These are phyloP conservation scores for Neodiprion lecontei DNA, from an alignment of 1,140 invertebrate genomes.

Conservation along the genomic window DNA sequence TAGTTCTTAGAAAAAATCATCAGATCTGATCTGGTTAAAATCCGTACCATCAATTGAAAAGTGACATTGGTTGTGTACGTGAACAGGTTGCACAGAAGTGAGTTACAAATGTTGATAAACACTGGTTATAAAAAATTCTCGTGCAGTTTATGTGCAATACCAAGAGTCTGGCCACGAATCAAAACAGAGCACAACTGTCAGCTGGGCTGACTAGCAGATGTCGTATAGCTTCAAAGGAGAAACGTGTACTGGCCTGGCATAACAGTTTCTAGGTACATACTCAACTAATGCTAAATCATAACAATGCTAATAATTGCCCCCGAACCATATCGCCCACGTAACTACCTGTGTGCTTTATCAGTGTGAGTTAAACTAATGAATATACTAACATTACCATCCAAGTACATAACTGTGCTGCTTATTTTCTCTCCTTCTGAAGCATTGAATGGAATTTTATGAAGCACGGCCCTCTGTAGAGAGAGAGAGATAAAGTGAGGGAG, in stretches of 20 bases:
- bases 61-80: not conserved
- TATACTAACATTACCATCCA: not conserved
- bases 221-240: not conserved
- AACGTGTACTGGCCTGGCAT: not conserved
- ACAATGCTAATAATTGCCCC: slow-evolving; percentile 59
- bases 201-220: not conserved
- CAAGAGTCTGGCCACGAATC: too few relatives aligned
- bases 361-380: not conserved
- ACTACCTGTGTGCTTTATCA: slow-evolving; percentile 34
- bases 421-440: not conserved
- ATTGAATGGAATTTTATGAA: not conserved
- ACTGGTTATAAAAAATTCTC: too few relatives aligned
- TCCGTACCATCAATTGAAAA: not conserved
- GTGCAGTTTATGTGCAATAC: too few relatives aligned
- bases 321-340: slow-evolving; percentile 52
- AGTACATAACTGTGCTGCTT: slow-evolving; percentile 2
- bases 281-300: slow-evolving; percentile 47
- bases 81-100: too few relatives aligned
- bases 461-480: not conserved
- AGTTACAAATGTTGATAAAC: too few relatives aligned
- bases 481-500: not conserved
- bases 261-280: not conserved
- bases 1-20: too few relatives aligned
- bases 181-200: too few relatives aligned
- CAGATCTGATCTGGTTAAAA: not conserved